Evolutionary conservation across 2,113 vertebrate genomes (phyloP).

Genomic region (Amazona vittata): DNA sequence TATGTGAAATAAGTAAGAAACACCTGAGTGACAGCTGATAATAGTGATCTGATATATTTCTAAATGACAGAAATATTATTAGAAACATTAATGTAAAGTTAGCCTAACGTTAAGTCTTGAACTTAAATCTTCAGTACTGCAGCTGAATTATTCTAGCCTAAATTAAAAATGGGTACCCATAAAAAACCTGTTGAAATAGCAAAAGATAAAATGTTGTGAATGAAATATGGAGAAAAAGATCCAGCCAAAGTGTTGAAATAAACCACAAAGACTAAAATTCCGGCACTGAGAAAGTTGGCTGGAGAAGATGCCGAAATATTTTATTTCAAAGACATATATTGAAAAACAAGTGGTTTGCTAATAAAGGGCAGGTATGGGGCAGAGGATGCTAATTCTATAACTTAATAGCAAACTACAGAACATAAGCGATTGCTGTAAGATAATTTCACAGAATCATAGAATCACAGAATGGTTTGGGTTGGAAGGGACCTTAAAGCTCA

Average conservation of each 20-base stretch:
- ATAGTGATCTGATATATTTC: neutral
- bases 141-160: neutral
- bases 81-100: conserved; percentile 11
- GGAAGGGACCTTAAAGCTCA: neutral
- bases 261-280: neutral
- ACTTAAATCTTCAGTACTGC: neutral
- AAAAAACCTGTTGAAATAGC: neutral
- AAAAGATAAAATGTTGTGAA: neutral
- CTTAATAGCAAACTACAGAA: neutral
- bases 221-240: neutral
- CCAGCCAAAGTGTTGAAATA: neutral
- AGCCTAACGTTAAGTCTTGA: conserved; percentile 3
- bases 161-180: neutral
- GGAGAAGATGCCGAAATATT: neutral
- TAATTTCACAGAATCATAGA: neutral
- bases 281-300: neutral
- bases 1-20: neutral
- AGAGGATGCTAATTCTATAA: neutral
- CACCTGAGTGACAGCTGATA: neutral
- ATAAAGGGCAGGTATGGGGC: neutral
- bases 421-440: neutral
- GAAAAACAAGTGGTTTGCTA: neutral
- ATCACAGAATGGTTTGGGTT: neutral
- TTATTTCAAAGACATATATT: neutral
- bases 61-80: neutral